Evolutionary conservation across 1,140 invertebrate species (phyloP), one percentile per base, ranked within the genome.

Genomic region (Contarinia nasturtii): DNA sequence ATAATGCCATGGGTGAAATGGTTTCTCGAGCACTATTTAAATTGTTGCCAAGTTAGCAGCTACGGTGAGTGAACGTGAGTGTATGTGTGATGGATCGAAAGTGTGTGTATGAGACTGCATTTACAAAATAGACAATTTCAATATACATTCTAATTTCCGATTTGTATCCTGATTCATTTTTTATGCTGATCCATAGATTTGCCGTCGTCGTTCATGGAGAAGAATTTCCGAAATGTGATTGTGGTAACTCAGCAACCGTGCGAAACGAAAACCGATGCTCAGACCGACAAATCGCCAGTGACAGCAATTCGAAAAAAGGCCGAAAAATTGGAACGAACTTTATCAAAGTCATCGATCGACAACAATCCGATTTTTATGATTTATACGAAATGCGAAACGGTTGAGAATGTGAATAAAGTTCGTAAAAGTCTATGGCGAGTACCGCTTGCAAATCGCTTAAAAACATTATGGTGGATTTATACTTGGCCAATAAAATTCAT

Each of bases 21-120:
- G 12, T 61, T 63, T 15, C 53, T 63, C 87, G 93, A 57, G 79
- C 77, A 33, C 56, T 66, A 43, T 75, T 94, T 91, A 86, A 80
- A 80, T 77, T 53, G 86, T 89, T 58, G 76, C 82, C 0, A 53
- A 73, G 38, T 62, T 77, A 0, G 69, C 86, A 20, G 71, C 84
- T 34, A 61, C 80, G 2, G 61, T 83, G 2, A 79, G 83, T 52
- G 57, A 80, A n/a, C 50, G 73, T n/a, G 84, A 85, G 57, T 74
- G 78, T 52, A 56, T 67, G 0, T 54, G 79, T 12, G 71, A 79
- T 47, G 36, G 12, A 38, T 34, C 14, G 7, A 27, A 10, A 27
- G 27, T 27, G 27, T 3, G 27, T 10, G 27, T 5, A 10, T 5
- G 27, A 10, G 27, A 27, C 36, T 3, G 17, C 2, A 17, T 38